Evolutionary conservation across 2,797 vertebrate genomes (phyloP), one percentile per base, ranked within the genome.

Genomic region (Sebastiscus tertius): DNA sequence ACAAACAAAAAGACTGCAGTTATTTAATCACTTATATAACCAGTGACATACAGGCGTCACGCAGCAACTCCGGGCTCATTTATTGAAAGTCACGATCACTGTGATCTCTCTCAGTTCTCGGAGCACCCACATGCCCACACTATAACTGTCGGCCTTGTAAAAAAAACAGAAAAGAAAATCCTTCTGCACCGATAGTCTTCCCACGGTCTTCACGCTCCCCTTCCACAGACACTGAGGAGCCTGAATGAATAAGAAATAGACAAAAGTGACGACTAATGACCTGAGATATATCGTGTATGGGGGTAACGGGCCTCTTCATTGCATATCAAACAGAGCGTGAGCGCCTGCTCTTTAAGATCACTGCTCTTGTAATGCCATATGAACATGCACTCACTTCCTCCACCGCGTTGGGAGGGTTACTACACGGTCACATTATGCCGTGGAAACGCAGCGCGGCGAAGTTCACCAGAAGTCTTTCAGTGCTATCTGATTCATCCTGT

Each of bases 251-350:
- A 77, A 78, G 75, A 86, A 80, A 67, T 3, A 72, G 34, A 83
- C 66, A 75, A 70, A 88, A 82, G 79, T 77, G 84, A 84, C 42
- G 26, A 75, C 71, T 82, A 80, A 81, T 75, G 87, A 88, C 72
- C 56, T 85, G 75, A 78, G 65, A 58, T 76, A 24, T 76, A 24
- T 46, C 9, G 27, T 65, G 69, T 68, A 61, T 2, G 60, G 62
- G 65, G 65, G 6, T 69, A 80, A 42, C 69, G 24, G 79, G 71
- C 72, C 80, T 77, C 55, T 78, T 80, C 63, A 61, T 29, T 82
- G 76, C 84, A 81, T 85, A 72, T 85, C 85, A 85, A 90, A 82
- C 78, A 70, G 83, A 64, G 11, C 4, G 6, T 29, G 60, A 80
- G 54, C 0, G 12, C 58, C 62, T 77, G 39, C 31, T 77, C 12